Percentiles rank a stretch among this genome's conserved stretches.
phyloP scores from a whole-genome alignment of 2,113 vertebrate species.

The Grallaria varia region DNA sequence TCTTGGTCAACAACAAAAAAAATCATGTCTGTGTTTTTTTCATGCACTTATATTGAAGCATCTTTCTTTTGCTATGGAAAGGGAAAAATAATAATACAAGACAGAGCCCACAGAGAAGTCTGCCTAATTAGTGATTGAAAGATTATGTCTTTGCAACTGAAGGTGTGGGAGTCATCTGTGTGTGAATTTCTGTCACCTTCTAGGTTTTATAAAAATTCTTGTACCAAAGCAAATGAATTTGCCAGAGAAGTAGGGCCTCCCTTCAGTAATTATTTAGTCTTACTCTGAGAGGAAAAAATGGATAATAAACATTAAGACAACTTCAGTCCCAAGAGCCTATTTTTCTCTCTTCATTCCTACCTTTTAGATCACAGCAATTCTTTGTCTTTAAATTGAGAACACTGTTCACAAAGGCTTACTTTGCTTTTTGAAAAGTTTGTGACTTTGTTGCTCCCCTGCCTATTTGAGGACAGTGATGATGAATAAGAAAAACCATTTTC shows the following conservation, averaged over 20 bases:
- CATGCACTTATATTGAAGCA: not conserved
- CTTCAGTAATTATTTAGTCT: not conserved
- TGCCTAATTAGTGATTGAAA: not conserved
- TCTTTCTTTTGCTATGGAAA: not conserved
- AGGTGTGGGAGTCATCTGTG: not conserved
- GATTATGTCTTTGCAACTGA: not conserved
- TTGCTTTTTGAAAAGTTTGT: not conserved
- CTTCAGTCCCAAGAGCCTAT: not conserved
- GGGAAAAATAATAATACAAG: not conserved
- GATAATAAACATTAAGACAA: not conserved
- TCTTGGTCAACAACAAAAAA: not conserved
- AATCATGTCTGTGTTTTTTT: fast-evolving
- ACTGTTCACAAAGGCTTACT: not conserved
- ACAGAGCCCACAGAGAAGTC: not conserved
- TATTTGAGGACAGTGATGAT: not conserved
- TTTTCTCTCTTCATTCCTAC: not conserved
- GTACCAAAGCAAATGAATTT: not conserved
- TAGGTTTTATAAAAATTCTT: not conserved
- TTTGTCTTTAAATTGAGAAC: not conserved
- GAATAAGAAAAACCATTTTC: not conserved
- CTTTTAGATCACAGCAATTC: not conserved
- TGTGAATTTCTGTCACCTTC: not conserved
- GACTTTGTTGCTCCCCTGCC: not conserved
- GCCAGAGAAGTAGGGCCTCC: not conserved
- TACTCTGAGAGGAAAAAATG: not conserved